Evolutionary conservation across 2,888 invertebrate genomes (phyloP), one percentile per base, ranked within the genome.

Genomic region (Orthosia gracilis): DNA sequence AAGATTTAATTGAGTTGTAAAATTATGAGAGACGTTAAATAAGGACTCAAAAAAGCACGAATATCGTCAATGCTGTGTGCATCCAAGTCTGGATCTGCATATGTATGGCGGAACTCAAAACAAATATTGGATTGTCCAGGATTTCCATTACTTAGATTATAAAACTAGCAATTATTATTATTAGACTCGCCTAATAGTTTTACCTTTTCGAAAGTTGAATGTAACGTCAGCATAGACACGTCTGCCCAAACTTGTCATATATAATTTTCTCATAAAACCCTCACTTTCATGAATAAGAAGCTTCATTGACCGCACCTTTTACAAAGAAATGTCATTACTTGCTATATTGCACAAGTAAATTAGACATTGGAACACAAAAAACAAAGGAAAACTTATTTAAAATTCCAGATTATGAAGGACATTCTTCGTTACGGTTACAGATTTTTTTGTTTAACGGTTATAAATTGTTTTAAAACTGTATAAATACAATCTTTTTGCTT

Each of bases 191-290:
- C 61, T 15, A 45, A 40, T 13, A 15, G 21, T 13, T 59, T 59
- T 3, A 59, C 9, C 7, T 40, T 40, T 40, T 40, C 12, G n/a
- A 40, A 21, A 40, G 40, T 13, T n/a, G n/a, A n/a, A 45, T 40
- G 40, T 7, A 13, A 21, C 59, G 15, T 17, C 23, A 55, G 23
- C 15, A 55, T 0, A 57, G n/a, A 47, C 26, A 13, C 21, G 69
- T 47, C 54, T 47, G 21, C 13, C 45, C 11, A 69, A 47, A 69
- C 55, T 47, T 69, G 55, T 31, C 47, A 17, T 18, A 52, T 59
- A 73, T 73, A 59, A 74, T 74, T 74, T 59, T 45, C 21, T 75
- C 52, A 17, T 61, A 31, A 52, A 74, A 11, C 15, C 23, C 31
- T 61, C 18, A 54, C 61, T 57, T 55, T 55, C 47, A 11, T 70